Evolutionary conservation across 2,113 vertebrate genomes (phyloP), one percentile per base, ranked within the genome.

Genomic region (Hemiprocne comata): DNA sequence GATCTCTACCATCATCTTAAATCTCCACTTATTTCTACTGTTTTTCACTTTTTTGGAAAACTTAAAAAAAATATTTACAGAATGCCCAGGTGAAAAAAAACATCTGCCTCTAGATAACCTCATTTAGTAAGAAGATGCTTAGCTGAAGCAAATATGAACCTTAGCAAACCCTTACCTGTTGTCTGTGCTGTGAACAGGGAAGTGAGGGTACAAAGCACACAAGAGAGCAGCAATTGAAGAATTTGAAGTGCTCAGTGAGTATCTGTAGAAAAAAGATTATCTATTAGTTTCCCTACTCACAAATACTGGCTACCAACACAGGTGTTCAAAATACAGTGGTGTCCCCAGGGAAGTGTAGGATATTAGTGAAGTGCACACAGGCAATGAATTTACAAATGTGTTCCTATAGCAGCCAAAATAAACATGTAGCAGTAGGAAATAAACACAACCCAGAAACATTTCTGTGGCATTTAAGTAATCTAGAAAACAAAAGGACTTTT

Each of bases 131-230:
- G 20, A 38, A 31, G 25, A 42, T 24, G n/a, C 31, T 24, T 23
- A 87, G n/a, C 29, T 54, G 25, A 78, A 71, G n/a, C 34, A 50
- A 80, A 71, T 7, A 46, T 1, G 6, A 64, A 19, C 3, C 21
- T 44, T 16, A 46, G 2, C 5, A 48, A 69, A 44, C 25, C 53
- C 97, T 97, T 97, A 99, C 99, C 99, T 98, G 96, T 99, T 99
- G 95, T 99, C 99, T 2, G 99, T 99, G 93, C 99, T 99, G 96
- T 99, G 99, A 77, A 99, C 99, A 5, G 99, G 99, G 89, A 99
- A 99, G 88, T 99, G 99, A 10, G 99, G 99, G 93, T 99, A 99
- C 33, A 99, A 98, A 36, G 99, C 99, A 79, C 99, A 99, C 28
- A 99, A 98, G 16, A 99, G 98, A 61, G 99, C 99, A 28, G 99